These are phyloP conservation scores for Trogon melanurus DNA, from an alignment of 2,113 vertebrate species.

Conservation along the genomic window DNA sequence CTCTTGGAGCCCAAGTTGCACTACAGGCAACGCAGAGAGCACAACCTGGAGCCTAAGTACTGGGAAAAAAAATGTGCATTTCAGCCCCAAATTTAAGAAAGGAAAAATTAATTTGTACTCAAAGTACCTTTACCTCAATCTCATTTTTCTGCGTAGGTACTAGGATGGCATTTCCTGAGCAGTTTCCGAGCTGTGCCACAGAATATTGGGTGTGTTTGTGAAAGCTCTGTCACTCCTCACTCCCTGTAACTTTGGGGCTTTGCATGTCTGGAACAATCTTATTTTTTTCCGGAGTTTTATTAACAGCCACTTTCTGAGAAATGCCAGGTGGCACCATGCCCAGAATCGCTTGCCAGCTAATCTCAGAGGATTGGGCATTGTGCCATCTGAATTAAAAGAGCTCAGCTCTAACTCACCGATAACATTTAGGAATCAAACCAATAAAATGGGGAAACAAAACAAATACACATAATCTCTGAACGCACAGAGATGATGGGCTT, in stretches of 20 bases:
- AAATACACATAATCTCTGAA: background rate
- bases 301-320: conserved; percentile 55
- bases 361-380: conserved; percentile 58
- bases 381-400: conserved; percentile 61
- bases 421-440: conserved; percentile 56
- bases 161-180: conserved; percentile 46
- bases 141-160: conserved; percentile 18
- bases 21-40: background rate
- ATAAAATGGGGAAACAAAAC: background rate
- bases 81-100: background rate
- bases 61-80: background rate
- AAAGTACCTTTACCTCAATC: background rate
- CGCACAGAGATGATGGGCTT: background rate
- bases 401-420: conserved; percentile 49
- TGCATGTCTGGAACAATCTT: conserved; percentile 62
- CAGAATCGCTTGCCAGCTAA: conserved; percentile 54
- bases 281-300: conserved; percentile 67
- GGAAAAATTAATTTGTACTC: background rate
- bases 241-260: conserved; percentile 44
- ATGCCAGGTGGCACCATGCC: conserved; percentile 62
- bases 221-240: conserved; percentile 49
- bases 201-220: conserved; percentile 57
- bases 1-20: accelerated
- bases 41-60: background rate
- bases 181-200: background rate